phyloP scores from a whole-genome alignment of 1,140 invertebrate species.

The Drosophila nasuta region DNA sequence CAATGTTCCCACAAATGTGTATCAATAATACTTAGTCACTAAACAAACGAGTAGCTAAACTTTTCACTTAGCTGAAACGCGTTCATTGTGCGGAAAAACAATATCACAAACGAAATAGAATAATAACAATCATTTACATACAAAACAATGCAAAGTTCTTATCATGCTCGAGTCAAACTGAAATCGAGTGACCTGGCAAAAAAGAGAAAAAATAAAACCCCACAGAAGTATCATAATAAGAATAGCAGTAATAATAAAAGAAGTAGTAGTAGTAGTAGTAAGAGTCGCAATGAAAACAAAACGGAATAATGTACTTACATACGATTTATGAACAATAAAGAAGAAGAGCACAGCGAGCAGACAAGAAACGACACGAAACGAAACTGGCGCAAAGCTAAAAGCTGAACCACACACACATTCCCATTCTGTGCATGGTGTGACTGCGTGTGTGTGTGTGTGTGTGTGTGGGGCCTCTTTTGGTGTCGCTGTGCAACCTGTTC shows the following conservation, averaged over 20 bases:
- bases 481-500: slow-evolving; percentile 63
- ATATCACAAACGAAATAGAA: slow-evolving; percentile 38
- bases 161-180: slow-evolving; percentile 25
- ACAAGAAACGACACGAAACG: slow-evolving; percentile 26
- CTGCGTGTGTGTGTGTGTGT: slow-evolving; percentile 10
- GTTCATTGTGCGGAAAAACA: slow-evolving; percentile 40
- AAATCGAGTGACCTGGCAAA: slow-evolving; percentile 37
- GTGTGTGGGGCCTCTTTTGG: slow-evolving; percentile 46
- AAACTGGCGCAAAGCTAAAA: slow-evolving; percentile 42
- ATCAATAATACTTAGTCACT: slow-evolving; percentile 15
- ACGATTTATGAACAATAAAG: slow-evolving; percentile 27
- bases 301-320: slow-evolving; percentile 48
- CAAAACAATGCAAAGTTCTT: slow-evolving; percentile 43
- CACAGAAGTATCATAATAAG: slow-evolving; percentile 14
- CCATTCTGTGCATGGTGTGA: neutral
- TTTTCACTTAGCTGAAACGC: slow-evolving; percentile 33
- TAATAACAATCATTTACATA: slow-evolving; percentile 35
- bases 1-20: neutral
- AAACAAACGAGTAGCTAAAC: slow-evolving; percentile 4
- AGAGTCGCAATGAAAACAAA: slow-evolving; percentile 66
- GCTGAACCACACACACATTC: neutral
- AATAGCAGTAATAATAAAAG: slow-evolving; percentile 32
- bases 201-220: slow-evolving; percentile 35
- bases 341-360: slow-evolving; percentile 17
- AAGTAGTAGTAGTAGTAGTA: slow-evolving; percentile 38